phyloP scores from a whole-genome alignment of 1,140 invertebrate genomes.

The Hormaphis cornu region DNA sequence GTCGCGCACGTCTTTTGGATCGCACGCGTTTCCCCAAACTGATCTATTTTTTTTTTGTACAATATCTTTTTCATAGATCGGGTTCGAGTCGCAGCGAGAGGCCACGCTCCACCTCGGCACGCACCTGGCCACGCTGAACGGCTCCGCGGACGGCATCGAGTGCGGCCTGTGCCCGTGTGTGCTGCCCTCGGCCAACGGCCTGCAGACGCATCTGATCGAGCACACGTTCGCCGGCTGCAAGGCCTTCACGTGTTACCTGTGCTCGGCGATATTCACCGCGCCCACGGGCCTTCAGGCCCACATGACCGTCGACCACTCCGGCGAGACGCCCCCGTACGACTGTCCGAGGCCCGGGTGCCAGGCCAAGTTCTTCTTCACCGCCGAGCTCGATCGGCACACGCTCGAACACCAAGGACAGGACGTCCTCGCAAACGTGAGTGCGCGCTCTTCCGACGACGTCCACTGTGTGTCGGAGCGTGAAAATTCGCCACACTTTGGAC shows the following conservation, averaged over 20 bases:
- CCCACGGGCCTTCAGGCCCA: constrained; percentile 66
- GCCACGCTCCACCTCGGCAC: constrained; percentile 52
- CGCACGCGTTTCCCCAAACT: too few species aligned
- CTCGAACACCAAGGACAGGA: constrained; percentile 27
- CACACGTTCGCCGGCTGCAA: constrained; percentile 78
- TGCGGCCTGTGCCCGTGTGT: constrained; percentile 64
- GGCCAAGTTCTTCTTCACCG: constrained; percentile 81
- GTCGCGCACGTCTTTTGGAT: too few species aligned
- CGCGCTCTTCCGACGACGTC: too few species aligned
- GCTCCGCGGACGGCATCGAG: constrained; percentile 46
- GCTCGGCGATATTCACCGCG: constrained; percentile 74
- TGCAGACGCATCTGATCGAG: constrained; percentile 85
- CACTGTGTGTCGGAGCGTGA: too few species aligned
- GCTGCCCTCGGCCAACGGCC: constrained; percentile 61
- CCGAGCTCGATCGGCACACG: constrained; percentile 78
- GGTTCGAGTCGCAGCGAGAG: constrained; percentile 53
- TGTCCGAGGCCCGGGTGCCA: constrained; percentile 65
- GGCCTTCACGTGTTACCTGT: constrained; percentile 78
- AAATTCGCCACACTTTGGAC: too few species aligned
- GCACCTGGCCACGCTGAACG: constrained; percentile 40
- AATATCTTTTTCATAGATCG: constrained; percentile 6
- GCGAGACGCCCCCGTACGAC: constrained; percentile 67
- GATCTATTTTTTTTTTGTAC: too few species aligned
- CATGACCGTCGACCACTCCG: constrained; percentile 65
- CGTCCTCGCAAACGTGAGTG: constrained; percentile 17